Percentiles rank a stretch among this genome's conserved stretches.
phyloP scores from a whole-genome alignment of 2,113 vertebrate species.

The Conger conger region DNA sequence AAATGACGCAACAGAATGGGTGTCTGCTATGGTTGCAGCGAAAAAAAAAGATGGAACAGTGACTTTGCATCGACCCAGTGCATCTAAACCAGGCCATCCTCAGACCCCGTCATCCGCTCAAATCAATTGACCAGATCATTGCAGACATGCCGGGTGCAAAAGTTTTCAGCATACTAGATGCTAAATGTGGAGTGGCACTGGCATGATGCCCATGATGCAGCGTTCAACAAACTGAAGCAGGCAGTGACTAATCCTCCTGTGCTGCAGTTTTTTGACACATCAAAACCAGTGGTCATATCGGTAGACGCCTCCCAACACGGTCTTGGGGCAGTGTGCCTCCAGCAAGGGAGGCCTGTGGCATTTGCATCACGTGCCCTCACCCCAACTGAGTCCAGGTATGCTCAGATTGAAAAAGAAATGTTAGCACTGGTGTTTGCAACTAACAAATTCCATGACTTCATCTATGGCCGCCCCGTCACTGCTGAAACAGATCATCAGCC shows the following conservation, averaged over 20 bases:
- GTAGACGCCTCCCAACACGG: no score
- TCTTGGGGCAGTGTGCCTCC: no score
- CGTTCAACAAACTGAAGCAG: conserved; percentile 10
- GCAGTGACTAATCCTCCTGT: background rate
- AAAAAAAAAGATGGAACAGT: conserved; percentile 23
- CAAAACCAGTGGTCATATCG: no score
- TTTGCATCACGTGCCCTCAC: no score
- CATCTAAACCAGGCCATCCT: conserved; percentile 31
- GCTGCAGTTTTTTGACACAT: conserved; percentile 17
- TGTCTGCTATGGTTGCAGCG: conserved; percentile 26
- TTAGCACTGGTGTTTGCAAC: no score
- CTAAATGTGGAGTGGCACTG: conserved; percentile 12
- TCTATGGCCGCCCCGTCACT: no score
- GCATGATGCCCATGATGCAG: background rate
- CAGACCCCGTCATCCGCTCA: conserved; percentile 26
- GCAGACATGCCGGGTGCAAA: conserved; percentile 13
- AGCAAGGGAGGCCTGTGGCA: no score
- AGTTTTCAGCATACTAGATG: background rate
- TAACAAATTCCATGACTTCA: no score
- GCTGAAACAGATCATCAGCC: no score
- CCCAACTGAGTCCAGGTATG: no score
- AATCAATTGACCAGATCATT: conserved; percentile 27
- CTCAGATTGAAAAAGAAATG: no score
- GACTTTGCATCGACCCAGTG: conserved; percentile 25
- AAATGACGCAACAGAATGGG: conserved; percentile 24